Evolutionary conservation across 2,888 invertebrate genomes (phyloP).

Genomic region (Eucriotettix oculatus): DNA sequence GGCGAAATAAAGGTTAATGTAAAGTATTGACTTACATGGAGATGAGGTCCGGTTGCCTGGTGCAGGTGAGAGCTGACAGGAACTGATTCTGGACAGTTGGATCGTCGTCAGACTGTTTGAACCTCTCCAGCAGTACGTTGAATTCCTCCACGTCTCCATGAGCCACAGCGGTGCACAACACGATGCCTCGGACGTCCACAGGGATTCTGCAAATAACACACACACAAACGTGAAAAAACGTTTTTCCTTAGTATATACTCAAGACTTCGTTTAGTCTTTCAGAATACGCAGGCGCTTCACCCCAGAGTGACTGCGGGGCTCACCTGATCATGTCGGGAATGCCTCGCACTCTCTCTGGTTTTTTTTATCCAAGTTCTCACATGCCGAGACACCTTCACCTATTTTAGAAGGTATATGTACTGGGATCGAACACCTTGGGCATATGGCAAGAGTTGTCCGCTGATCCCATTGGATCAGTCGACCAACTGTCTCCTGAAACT

Average conservation of each 20-base stretch:
- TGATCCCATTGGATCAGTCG: too few species aligned
- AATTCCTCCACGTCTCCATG: constrained; percentile 28
- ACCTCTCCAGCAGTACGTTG: constrained; percentile 27
- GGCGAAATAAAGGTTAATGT: too few species aligned
- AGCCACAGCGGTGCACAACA: constrained; percentile 27
- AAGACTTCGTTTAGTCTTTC: not conserved
- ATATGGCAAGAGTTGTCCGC: too few species aligned
- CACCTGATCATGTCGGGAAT: too few species aligned
- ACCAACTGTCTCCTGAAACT: too few species aligned
- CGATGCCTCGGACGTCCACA: constrained; percentile 24
- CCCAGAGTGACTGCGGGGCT: too few species aligned
- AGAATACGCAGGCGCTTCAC: too few species aligned
- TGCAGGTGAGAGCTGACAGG: constrained; percentile 24
- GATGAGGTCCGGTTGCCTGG: constrained; percentile 27
- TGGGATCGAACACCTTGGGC: too few species aligned
- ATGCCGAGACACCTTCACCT: too few species aligned
- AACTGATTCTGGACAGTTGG: constrained; percentile 25
- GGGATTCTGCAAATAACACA: constrained; percentile 19
- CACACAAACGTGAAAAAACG: not conserved
- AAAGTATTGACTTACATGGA: constrained; percentile 16
- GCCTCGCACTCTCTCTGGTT: too few species aligned
- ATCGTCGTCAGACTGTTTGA: constrained; percentile 23
- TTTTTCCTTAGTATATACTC: not conserved
- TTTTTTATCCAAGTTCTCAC: too few species aligned
- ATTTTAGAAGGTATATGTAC: too few species aligned